These are phyloP conservation scores for Zoanthus sansibaricus DNA, from an alignment of 92 coral and sea anemone species.

Conservation along the genomic window DNA sequence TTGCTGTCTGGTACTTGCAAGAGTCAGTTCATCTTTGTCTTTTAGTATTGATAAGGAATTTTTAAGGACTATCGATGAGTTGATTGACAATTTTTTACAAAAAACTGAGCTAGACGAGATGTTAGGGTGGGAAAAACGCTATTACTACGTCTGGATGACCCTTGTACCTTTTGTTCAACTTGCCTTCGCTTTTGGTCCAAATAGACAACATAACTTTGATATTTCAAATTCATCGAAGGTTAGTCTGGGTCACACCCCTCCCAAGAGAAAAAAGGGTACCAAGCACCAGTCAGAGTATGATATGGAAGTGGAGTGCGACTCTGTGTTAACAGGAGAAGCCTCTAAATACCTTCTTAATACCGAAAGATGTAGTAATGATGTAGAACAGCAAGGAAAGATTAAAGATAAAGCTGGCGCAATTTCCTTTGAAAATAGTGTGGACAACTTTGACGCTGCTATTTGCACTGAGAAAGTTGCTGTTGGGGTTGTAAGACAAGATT, in stretches of 20 bases:
- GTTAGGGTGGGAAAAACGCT: slow-evolving; percentile 62
- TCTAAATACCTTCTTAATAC: not conserved
- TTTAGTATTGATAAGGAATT: slow-evolving; percentile 41
- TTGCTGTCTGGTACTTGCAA: slow-evolving; percentile 76
- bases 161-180: slow-evolving; percentile 81
- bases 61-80: slow-evolving; percentile 57
- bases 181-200: slow-evolving; percentile 77
- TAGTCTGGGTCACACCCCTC: not conserved
- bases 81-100: slow-evolving; percentile 67
- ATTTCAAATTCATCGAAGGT: not conserved
- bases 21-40: slow-evolving; percentile 70
- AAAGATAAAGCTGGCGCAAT: not conserved
- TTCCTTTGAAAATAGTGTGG: not conserved
- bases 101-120: slow-evolving; percentile 59
- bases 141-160: slow-evolving; percentile 90
- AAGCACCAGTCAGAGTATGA: not conserved
- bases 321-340: not conserved
- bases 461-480: not conserved
- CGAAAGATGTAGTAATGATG: not conserved
- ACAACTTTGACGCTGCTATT: not conserved
- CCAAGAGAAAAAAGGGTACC: not conserved
- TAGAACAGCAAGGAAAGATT: not conserved
- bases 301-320: not conserved
- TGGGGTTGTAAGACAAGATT: not conserved
- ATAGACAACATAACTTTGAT: not conserved